Percentiles rank a stretch among this genome's conserved stretches.
Evolutionary conservation across 2,797 vertebrate species (phyloP).

Genomic region (Lophotriccus pileatus): DNA sequence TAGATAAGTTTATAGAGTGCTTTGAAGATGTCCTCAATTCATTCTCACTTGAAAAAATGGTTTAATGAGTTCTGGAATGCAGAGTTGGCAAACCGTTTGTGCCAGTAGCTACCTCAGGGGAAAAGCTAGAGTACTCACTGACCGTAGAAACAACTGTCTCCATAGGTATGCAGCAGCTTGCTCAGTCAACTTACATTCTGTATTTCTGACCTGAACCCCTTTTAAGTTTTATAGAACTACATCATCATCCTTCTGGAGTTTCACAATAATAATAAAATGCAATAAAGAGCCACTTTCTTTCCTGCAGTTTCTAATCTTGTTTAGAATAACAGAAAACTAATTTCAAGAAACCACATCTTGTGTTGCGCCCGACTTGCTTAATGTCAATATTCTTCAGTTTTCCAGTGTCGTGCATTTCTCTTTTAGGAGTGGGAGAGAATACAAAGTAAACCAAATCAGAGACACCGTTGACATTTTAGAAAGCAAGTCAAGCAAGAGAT

Average conservation of each 20-base stretch:
- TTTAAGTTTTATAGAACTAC: conserved; percentile 12
- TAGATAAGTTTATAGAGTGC: neutral
- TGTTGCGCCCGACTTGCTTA: neutral
- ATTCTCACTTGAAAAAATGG: neutral
- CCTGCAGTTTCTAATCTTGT: conserved; percentile 15
- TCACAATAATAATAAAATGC: conserved; percentile 9
- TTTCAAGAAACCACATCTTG: neutral
- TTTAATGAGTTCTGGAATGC: neutral
- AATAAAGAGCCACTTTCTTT: conserved; percentile 3
- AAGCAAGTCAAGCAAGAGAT: conserved; percentile 73
- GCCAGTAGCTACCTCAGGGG: neutral
- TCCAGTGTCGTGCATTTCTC: neutral
- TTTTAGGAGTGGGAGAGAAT: neutral
- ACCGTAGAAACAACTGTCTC: neutral
- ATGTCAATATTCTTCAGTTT: neutral
- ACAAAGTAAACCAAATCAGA: conserved; percentile 62
- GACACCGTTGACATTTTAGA: conserved; percentile 68
- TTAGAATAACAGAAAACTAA: conserved; percentile 12
- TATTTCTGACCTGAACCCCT: neutral
- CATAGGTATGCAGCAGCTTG: neutral
- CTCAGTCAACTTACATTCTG: neutral
- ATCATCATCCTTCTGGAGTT: neutral
- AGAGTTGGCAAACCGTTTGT: neutral
- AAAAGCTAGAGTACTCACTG: neutral
- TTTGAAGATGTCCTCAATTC: neutral